These are phyloP conservation scores for Drosophila diplacantha DNA, from an alignment of 2,888 invertebrate species.

Conservation along the genomic window DNA sequence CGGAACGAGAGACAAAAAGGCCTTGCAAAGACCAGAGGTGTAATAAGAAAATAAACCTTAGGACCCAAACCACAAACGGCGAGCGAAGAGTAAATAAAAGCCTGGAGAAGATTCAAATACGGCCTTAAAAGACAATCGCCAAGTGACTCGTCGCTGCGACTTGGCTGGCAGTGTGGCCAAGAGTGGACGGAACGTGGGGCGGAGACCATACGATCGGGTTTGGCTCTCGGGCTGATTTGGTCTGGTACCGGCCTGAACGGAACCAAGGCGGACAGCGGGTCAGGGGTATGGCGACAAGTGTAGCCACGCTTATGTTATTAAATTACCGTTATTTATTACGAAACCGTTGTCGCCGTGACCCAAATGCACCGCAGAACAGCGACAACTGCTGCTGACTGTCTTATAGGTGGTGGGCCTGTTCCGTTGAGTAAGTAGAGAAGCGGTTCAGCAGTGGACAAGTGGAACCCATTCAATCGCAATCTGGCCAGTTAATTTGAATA, in stretches of 20 bases:
- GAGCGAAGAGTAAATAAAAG: conserved; percentile 53
- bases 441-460: conserved; percentile 10
- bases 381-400: conserved; percentile 28
- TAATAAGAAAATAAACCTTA: conserved; percentile 29
- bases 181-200: conserved; percentile 10
- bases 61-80: conserved; percentile 14
- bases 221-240: conserved; percentile 13
- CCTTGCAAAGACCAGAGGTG: conserved; percentile 20
- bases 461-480: conserved; percentile 42
- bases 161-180: conserved; percentile 3
- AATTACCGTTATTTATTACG: conserved; percentile 71
- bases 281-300: conserved; percentile 48
- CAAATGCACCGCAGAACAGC: conserved; percentile 60
- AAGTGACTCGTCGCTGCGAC: conserved; percentile 48
- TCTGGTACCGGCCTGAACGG: conserved; percentile 22
- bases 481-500: conserved; percentile 57
- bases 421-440: conserved; percentile 5
- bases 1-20: conserved; percentile 27
- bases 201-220: conserved; percentile 19
- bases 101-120: conserved; percentile 41
- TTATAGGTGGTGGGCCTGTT: conserved; percentile 5
- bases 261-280: conserved; percentile 13
- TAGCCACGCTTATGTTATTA: conserved; percentile 64
- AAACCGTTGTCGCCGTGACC: conserved; percentile 69
- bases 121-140: conserved; percentile 15